Evolutionary conservation across 1,140 invertebrate species (phyloP), one percentile per base, ranked within the genome.

Genomic region (Drosophila rufa): DNA sequence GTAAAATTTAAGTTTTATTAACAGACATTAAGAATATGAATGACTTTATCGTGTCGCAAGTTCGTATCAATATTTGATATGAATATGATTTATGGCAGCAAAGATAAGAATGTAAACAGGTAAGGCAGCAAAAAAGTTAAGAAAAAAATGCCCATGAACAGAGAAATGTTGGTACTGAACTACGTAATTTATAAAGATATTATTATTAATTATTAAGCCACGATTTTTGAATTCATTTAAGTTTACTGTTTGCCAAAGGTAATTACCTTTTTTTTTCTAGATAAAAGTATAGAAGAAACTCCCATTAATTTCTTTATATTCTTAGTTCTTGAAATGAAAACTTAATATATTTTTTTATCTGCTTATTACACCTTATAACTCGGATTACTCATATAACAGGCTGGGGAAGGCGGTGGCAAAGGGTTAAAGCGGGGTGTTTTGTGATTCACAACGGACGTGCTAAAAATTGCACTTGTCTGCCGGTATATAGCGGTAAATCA

Each of bases 361-460:
- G 46, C 36, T 11, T 55, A 38, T 55, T 68, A 15, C 27, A 51
- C 36, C 12, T 51, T 40, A n/a, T 9, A 46, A 8, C 40, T 40
- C 30, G 22, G 27, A 68, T 70, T 68, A 68, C 17, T 68, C 64
- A 67, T 67, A 4, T 4, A 12, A 27, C 14, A 11, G 9, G 12
- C 55, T 22, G 1, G 17, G 25, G 36, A 12, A 9, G 12, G n/a
- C 42, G 14, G 19, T 17, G 64, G 45, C 1, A 30, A 51, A 51
- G 50, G 27, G 50, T 36, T 53, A 8, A 8, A 6, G 19, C 14
- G 15, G 15, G 15, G 15, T n/a, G 15, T 6, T 30, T 45, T 36
- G 38, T 74, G 70, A 74, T 71, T 74, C 70, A 74, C 67, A 27
- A 15, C 17, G 53, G 67, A 67, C 62, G 67, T 70, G 67, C 67